Conservation (phyloP, 2,888 invertebrate genomes). For the Lamproptera curius region DNA sequence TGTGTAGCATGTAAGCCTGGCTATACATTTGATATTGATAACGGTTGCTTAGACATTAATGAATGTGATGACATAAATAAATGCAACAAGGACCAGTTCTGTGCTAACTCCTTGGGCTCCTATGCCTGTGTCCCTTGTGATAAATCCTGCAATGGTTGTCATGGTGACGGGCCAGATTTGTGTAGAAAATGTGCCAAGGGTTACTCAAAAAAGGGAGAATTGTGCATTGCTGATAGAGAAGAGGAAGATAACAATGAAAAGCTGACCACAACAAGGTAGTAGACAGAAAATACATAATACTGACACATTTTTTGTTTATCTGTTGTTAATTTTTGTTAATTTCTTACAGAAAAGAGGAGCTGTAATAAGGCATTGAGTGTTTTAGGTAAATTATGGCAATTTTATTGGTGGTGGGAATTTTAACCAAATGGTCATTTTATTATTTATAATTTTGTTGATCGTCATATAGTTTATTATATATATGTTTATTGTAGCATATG, state of each 20-base stretch:
- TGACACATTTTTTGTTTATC: constrained; percentile 13
- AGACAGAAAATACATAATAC: constrained; percentile 10
- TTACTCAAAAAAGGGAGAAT: constrained; percentile 83
- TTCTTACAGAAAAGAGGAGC: constrained; percentile 67
- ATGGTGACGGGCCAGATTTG: constrained; percentile 94
- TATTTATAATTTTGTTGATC: no score
- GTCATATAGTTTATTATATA: no score
- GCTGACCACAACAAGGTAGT: constrained; percentile 57
- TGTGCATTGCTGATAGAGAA: constrained; percentile 83
- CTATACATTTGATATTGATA: constrained; percentile 84
- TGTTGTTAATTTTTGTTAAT: constrained; percentile 29
- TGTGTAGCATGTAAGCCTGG: constrained; percentile 81
- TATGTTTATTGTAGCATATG: no score
- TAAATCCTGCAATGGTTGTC: constrained; percentile 88
- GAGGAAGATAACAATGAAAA: constrained; percentile 50
- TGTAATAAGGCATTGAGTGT: constrained; percentile 40
- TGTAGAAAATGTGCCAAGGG: constrained; percentile 89
- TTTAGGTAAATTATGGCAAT: constrained; percentile 49
- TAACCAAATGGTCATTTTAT: no score
- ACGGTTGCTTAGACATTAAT: constrained; percentile 90
- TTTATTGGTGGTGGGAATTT: constrained; percentile 46
- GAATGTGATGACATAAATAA: constrained; percentile 83
- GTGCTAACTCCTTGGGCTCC: constrained; percentile 92
- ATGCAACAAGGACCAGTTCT: constrained; percentile 86
- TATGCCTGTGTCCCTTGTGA: constrained; percentile 90